Base-by-base conservation (phyloP, 1,140 invertebrate species). In the Leguminivora glycinivorella region DNA sequence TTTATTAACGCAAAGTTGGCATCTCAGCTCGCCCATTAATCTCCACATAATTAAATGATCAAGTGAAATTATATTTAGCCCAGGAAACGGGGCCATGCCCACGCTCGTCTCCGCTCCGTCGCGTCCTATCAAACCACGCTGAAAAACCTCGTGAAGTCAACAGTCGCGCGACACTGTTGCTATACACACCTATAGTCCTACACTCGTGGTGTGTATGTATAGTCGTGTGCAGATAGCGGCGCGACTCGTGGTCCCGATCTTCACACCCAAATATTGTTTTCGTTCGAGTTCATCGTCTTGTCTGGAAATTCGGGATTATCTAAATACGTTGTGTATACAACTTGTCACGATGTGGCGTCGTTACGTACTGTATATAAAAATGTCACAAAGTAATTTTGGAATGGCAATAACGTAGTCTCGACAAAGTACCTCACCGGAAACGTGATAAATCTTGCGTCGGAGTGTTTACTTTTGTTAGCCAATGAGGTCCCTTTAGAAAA, bases 1-100 rank as follows among this genome's bases (percentile, higher is more conserved):
- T 88, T 83, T 88, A 87, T 81, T 87, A 88, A 82, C 83, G 79
- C 81, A 68, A 83, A 84, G 82, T 87, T 88, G 85, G 84, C 88
- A 86, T 88, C 82, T 81, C 79, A 80, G 77, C 79, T 80, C 78
- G 79, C 79, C 83, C 84, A 88, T 90, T 90, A 88, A 90, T 90
- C 87, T 89, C 83, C 83, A 89, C 87, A 88, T 90, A 90, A 90
- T 90, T 87, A 90, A 88, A 89, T 89, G 87, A 89, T 88, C 88
- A 88, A 89, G 85, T 88, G 83, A 90, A 86, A 84, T 87, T 90
- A 90, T 88, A 88, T 90, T 88, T 90, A 90, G 86, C 84, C 70
- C 78, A 79, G 83, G 83, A 88, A 90, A 87, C 79, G 87, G 83
- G 87, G 87, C 79, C 85, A 83, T 73, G 83, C 76, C 79, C 82